These are phyloP conservation scores for Cichlasoma orientale DNA, from an alignment of 2,797 vertebrate species.

Conservation along the genomic window DNA sequence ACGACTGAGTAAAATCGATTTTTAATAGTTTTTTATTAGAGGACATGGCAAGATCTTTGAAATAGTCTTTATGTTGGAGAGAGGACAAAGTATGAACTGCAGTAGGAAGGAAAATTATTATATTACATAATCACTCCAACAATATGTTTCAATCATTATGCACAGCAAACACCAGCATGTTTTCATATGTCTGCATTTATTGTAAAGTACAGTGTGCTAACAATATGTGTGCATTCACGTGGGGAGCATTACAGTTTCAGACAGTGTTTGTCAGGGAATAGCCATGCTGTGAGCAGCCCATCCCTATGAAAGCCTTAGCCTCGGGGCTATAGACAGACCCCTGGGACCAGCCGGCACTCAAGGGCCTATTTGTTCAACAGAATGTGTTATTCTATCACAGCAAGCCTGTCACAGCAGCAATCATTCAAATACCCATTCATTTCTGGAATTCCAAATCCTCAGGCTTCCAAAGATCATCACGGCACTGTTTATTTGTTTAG, in stretches of 20 bases:
- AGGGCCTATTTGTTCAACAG: conserved; percentile 87
- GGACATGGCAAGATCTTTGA: neutral
- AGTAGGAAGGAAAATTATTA: neutral
- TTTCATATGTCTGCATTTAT: conserved; percentile 2
- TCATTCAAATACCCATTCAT: conserved; percentile 86
- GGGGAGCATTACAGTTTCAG: conserved; percentile 66
- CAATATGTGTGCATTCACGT: conserved; percentile 71
- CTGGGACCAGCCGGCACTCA: conserved; percentile 81
- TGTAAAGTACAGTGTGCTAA: conserved; percentile 44
- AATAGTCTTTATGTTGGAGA: neutral
- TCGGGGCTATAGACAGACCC: conserved; percentile 81
- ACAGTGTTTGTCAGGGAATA: conserved; percentile 77
- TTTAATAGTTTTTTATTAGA: neutral
- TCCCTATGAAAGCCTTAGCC: conserved; percentile 79
- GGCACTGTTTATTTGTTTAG: conserved; percentile 62
- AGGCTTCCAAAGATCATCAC: conserved; percentile 66
- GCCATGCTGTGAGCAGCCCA: conserved; percentile 78
- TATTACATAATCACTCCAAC: neutral
- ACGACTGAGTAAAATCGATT: neutral
- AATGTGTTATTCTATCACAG: conserved; percentile 87
- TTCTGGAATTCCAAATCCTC: conserved; percentile 72
- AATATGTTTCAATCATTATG: conserved; percentile 8
- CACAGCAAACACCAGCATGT: neutral
- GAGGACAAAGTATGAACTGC: too few relatives aligned
- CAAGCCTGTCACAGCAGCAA: conserved; percentile 84